phyloP scores from a whole-genome alignment of 2,113 vertebrate species.

The Euleptes europaea region DNA sequence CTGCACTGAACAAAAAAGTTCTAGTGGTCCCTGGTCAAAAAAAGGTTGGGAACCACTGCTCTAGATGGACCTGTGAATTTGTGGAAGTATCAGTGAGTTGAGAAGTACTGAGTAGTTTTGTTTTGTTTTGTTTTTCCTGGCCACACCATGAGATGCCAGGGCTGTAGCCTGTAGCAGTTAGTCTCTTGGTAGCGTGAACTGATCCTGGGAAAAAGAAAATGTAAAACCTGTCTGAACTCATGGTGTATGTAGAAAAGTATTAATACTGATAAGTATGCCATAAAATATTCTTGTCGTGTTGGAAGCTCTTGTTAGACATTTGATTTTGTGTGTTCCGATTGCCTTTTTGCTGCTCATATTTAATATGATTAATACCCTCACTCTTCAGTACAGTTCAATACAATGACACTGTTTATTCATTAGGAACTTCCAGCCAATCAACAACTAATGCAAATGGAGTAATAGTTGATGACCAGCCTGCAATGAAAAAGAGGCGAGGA shows the following conservation, averaged over 20 bases:
- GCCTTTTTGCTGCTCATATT: background rate
- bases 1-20: too few relatives aligned
- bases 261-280: background rate
- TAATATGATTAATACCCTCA: constrained; percentile 19
- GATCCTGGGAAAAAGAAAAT: background rate
- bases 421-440: constrained; percentile 81
- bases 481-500: constrained; percentile 90
- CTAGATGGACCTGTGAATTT: background rate
- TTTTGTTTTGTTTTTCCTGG: background rate
- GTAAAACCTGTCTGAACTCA: background rate
- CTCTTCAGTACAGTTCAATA: background rate
- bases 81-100: background rate
- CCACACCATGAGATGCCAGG: too few relatives aligned
- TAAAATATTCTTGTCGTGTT: background rate
- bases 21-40: too few relatives aligned
- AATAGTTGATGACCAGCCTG: constrained; percentile 84
- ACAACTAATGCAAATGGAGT: constrained; percentile 84
- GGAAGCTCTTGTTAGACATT: background rate
- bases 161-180: background rate
- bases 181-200: background rate
- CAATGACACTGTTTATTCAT: constrained; percentile 46
- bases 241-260: background rate
- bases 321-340: background rate
- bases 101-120: background rate
- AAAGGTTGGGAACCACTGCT: too few relatives aligned